These are phyloP conservation scores for Pseudomugil gertrudae DNA, from an alignment of 2,797 vertebrate genomes.

Conservation along the genomic window DNA sequence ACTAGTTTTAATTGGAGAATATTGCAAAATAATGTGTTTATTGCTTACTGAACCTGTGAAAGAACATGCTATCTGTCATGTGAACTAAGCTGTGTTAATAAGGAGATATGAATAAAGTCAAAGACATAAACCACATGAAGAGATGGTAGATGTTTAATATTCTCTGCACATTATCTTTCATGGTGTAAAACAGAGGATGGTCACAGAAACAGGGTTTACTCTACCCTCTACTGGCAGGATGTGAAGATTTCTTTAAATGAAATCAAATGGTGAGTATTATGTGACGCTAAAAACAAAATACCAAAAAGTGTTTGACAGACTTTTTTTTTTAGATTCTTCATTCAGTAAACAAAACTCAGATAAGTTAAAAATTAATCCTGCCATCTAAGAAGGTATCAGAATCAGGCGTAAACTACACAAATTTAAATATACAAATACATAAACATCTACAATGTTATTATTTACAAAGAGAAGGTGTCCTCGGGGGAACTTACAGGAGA, in stretches of 20 bases:
- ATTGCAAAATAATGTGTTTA: neutral
- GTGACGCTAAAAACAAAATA: conserved; percentile 67
- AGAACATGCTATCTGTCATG: neutral
- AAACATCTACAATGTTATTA: conserved; percentile 52
- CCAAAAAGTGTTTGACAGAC: conserved; percentile 41
- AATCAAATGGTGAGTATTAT: conserved; percentile 35
- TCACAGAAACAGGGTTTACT: conserved; percentile 40
- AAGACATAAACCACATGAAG: conserved; percentile 15
- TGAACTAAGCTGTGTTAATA: neutral
- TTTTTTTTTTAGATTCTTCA: conserved; percentile 13
- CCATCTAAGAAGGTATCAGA: conserved; percentile 35
- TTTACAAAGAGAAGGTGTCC: conserved; percentile 48
- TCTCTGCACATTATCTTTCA: conserved; percentile 45
- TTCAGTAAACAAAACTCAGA: conserved; percentile 43
- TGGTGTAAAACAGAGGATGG: conserved; percentile 48
- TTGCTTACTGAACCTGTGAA: neutral
- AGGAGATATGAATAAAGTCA: neutral
- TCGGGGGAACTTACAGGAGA: conserved; percentile 20
- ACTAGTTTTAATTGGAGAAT: neutral
- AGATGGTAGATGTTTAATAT: conserved; percentile 64
- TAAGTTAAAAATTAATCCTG: conserved; percentile 52
- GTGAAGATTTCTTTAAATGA: conserved; percentile 37
- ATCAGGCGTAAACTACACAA: conserved; percentile 40
- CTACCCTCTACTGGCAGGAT: conserved; percentile 70
- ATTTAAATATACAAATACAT: conserved; percentile 70